Conservation (phyloP, 2,797 vertebrate species). For the Enteromius mattozi region DNA sequence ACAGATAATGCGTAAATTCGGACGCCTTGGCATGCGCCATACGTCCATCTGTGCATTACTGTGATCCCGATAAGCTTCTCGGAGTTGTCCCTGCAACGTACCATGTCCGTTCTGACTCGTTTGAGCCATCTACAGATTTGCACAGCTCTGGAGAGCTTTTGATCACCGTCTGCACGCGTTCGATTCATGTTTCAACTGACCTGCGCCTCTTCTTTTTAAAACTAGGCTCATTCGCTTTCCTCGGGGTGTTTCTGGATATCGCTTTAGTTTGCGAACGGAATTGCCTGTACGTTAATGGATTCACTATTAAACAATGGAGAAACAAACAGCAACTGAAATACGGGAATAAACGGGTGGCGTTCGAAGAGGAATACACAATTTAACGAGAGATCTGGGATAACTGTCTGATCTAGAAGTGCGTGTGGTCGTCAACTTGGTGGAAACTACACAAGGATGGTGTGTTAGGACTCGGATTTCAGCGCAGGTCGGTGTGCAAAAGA, state of each 20-base stretch:
- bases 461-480: conserved; percentile 35
- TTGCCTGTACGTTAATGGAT: neutral
- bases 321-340: conserved; percentile 22
- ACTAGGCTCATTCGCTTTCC: neutral
- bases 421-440: conserved; percentile 49
- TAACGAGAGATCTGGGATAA: conserved; percentile 40
- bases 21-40: conserved; percentile 11
- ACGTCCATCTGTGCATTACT: conserved; percentile 12
- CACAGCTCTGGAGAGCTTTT: conserved; percentile 3
- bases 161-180: neutral
- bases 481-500: conserved; percentile 36
- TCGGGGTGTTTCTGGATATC: conserved; percentile 20
- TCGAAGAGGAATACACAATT: conserved; percentile 33
- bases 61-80: conserved; percentile 19
- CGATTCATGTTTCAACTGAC: neutral
- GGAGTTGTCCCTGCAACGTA: conserved; percentile 25
- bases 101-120: conserved; percentile 40
- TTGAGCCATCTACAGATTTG: conserved; percentile 66
- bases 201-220: conserved; percentile 1
- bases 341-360: conserved; percentile 12
- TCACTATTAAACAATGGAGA: conserved; percentile 28
- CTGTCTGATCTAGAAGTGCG: conserved; percentile 32
- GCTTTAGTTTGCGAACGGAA: conserved; percentile 12
- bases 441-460: conserved; percentile 48
- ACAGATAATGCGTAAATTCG: conserved; percentile 28